Base-by-base conservation (phyloP, 2,888 invertebrate species). In the Nudaria mundana region DNA sequence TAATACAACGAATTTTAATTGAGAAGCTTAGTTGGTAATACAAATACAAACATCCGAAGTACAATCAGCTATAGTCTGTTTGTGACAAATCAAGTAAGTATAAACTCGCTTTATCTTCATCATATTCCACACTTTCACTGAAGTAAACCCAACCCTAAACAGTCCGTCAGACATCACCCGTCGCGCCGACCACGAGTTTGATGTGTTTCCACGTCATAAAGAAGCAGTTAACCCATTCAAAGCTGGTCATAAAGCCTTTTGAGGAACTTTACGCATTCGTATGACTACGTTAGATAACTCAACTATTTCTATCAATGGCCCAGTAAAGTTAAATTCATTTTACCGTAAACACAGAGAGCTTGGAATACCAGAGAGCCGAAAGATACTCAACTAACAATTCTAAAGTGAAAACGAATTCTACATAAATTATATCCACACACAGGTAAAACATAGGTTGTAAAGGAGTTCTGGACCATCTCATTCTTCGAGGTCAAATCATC, bases 131-230 rank as follows among this genome's bases (percentile, higher is more conserved):
- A 30, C n/a, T n/a, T n/a, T n/a, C n/a, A n/a, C 23, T 34, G 16
- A 24, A 33, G 18, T 11, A 18, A 10, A 30, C 14, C 18, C 14
- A 20, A 24, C 24, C 29, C 33, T 24, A 24, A 39, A 39, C 16
- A 14, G 29, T 25, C 14, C 24, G 14, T 24, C 24, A 14, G 40
- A 20, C 20, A 11, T 12, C 10, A 24, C 23, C 14, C 39, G 30
- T 15, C 29, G 12, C 39, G 30, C 18, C 29, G 12, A 11, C 40
- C 30, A 11, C 14, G 34, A 34, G 34, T 30, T 40, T 40, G 40
- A 40, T 40, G 40, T 35, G 30, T 40, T 40, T 35, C 34, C 40
- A 35, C 25, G 24, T 35, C 30, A 40, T 35, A 40, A 40, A 34
- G 24, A 40, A 15, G 13, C 34, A 30, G 25, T 30, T 25, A 16